Evolutionary conservation across 2,113 vertebrate species (phyloP), one percentile per base, ranked within the genome.

Genomic region (Meles meles): DNA sequence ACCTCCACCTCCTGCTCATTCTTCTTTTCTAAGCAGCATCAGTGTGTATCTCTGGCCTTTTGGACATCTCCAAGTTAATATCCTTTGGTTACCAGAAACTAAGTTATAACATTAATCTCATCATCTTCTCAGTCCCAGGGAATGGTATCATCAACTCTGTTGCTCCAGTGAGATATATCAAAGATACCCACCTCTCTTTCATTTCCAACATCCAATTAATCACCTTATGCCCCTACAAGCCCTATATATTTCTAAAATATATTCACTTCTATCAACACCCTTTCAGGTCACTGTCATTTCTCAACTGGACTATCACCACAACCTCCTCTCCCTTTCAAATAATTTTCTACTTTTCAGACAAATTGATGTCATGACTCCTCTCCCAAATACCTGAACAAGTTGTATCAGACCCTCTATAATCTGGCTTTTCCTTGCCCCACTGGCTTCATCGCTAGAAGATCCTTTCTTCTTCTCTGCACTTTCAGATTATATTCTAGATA

Each of bases 61-160:
- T 55, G n/a, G 21, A 92, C 14, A 92, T 94, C 34, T 88, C 52
- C 29, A 85, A 81, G 27, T 91, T 88, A 85, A 88, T 94, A 52
- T 6, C 18, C 31, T 29, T 84, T 59, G 34, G 61, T 12, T 52
- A 85, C 7, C 34, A 84, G 59, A 82, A 82, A 90, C 42, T 55
- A 92, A 52, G 37, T 90, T 90, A 76, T 85, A 85, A 91, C 92
- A 74, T 63, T 83, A 95, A 83, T 47, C 27, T 91, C 74, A 93
- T 39, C 3, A 79, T 84, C 47, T 81, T 71, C 34, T 57, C n/a
- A 72, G 31, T 23, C 59, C 71, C 63, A 93, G 34, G 21, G 34
- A 88, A 93, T 86, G 29, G 12, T 49, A 85, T 63, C 11, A 79
- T 89, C 37, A 74, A 74, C 39, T 74, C 39, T 92, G 47, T 76